These are phyloP conservation scores for Sylvicapra grimmia DNA, from an alignment of 2,113 vertebrate genomes.

Conservation along the genomic window DNA sequence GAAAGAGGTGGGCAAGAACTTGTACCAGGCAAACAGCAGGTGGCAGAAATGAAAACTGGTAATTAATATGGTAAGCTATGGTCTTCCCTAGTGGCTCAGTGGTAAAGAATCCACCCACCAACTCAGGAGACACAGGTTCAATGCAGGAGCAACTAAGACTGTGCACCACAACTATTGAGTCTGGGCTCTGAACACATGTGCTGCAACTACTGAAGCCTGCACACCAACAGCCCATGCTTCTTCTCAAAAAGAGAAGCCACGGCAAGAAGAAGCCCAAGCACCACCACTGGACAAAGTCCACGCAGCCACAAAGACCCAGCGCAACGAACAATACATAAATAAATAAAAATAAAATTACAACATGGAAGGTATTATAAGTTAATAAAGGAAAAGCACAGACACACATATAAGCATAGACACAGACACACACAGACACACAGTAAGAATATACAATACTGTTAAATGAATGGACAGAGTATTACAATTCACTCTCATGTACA, in stretches of 20 bases:
- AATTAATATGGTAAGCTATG: not conserved
- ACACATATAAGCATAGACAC: not conserved
- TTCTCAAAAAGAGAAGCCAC: not conserved
- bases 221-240: not conserved
- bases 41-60: not conserved
- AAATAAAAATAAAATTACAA: not conserved
- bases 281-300: not conserved
- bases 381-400: not conserved
- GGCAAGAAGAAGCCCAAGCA: not conserved
- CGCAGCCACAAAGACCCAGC: not conserved
- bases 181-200: not conserved
- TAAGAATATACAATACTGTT: not conserved
- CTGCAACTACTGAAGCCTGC: not conserved
- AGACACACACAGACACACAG: not conserved
- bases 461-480: not conserved
- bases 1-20: not conserved
- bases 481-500: not conserved
- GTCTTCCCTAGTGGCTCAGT: not conserved
- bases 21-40: not conserved
- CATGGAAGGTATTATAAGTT: not conserved
- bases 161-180: not conserved
- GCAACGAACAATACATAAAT: not conserved
- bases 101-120: not conserved
- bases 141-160: not conserved
- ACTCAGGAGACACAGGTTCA: not conserved